Percentiles rank a stretch among this genome's conserved stretches.
Evolutionary conservation across 1,140 invertebrate genomes (phyloP).

Genomic region (Eueides isabella): DNA sequence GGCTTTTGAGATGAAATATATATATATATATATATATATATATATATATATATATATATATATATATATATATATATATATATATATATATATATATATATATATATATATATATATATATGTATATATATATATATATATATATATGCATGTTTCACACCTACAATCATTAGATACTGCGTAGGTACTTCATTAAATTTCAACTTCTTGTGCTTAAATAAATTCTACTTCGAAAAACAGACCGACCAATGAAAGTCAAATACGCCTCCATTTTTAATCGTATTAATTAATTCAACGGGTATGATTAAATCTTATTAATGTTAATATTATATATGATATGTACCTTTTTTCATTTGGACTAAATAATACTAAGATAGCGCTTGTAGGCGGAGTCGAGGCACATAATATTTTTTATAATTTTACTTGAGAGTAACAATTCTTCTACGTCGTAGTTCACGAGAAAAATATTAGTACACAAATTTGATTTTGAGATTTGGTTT

Average conservation of each 20-base stretch:
- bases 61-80: too few relatives aligned
- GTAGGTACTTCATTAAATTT: conserved; percentile 73
- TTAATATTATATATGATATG: background rate
- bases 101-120: too few relatives aligned
- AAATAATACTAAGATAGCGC: too few relatives aligned
- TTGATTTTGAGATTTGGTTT: too few relatives aligned
- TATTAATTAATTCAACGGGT: conserved; percentile 51
- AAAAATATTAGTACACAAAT: too few relatives aligned
- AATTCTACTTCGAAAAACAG: conserved; percentile 53
- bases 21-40: too few relatives aligned
- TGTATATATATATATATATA: too few relatives aligned
- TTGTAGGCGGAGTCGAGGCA: background rate
- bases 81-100: too few relatives aligned
- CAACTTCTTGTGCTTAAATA: conserved; percentile 68
- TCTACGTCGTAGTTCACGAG: too few relatives aligned
- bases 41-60: too few relatives aligned
- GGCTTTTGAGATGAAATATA: too few relatives aligned
- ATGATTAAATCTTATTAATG: conserved; percentile 22
- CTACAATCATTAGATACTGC: conserved; percentile 43
- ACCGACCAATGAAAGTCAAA: conserved; percentile 49
- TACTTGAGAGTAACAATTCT: too few relatives aligned
- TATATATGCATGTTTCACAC: conserved; percentile 4
- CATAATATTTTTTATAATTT: background rate
- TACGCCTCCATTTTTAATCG: conserved; percentile 47
- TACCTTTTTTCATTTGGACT: background rate